These are phyloP conservation scores for Trachops cirrhosus DNA, from an alignment of 2,797 vertebrate genomes.

Conservation along the genomic window DNA sequence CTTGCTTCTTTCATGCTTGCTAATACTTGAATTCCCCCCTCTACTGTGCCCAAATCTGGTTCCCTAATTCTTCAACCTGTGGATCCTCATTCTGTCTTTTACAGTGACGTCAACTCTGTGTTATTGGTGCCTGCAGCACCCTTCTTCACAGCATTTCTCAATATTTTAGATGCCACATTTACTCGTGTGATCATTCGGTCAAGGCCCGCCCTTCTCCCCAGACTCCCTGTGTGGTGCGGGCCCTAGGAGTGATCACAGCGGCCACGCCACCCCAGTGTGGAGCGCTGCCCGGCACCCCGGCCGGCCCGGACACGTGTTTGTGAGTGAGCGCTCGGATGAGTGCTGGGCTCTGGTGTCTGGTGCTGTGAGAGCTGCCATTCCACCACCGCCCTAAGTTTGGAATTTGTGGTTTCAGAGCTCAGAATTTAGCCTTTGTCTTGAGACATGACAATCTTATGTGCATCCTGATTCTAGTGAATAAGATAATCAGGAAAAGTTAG, in stretches of 20 bases:
- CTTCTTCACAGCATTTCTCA: background rate
- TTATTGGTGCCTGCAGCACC: background rate
- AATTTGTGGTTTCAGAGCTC: constrained; percentile 21
- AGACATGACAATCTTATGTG: background rate
- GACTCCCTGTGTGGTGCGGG: background rate
- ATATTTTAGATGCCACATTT: background rate
- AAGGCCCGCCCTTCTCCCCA: background rate
- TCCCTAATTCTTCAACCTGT: background rate
- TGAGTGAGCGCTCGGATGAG: background rate
- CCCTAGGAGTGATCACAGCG: background rate
- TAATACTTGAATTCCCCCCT: background rate
- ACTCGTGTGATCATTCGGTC: background rate
- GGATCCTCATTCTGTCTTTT: background rate
- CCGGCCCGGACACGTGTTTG: background rate
- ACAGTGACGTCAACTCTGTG: background rate
- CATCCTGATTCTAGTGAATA: background rate
- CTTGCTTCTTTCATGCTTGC: background rate
- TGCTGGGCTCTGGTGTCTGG: background rate
- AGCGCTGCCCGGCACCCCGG: background rate
- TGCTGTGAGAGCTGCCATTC: background rate
- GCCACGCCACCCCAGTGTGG: no score
- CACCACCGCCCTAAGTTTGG: background rate
- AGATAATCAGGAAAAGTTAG: background rate
- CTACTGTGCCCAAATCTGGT: background rate
- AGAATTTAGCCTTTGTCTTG: background rate